Evolutionary conservation across 2,888 invertebrate species (phyloP), one percentile per base, ranked within the genome.

Genomic region (Carcina quercana): DNA sequence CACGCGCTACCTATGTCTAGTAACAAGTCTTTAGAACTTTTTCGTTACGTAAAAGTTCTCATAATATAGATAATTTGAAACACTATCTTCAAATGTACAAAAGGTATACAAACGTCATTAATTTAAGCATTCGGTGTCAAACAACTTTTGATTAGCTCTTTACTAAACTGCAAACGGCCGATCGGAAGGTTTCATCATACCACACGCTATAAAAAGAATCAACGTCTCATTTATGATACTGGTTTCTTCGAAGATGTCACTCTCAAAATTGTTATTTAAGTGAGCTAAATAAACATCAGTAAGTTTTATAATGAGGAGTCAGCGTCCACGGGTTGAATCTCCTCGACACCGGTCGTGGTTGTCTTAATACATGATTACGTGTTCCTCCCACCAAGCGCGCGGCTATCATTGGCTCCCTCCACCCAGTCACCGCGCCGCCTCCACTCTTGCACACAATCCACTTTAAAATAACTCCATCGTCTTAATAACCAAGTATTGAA

Each of bases 401-500:
- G 53, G 63, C 70, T 70, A 68, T 67, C 64, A 80, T 82, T 80
- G 82, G 82, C 63, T 64, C 67, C 56, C 59, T 48, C 50, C 42
- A 48, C 43, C 43, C 54, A 53, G 72, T 60, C 75, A 59, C 78
- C 82, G 79, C 82, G 59, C 78, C 82, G 79, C 82, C 82, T 79
- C 69, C 76, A 67, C 72, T 76, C 67, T 62, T 69, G 75, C 71
- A 68, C 76, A 74, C 61, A 70, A 63, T 72, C 70, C 63, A 60
- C 68, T 73, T 73, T 68, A 69, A 71, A 75, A 78, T 75, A 72
- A 75, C 79, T 80, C 79, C 75, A 78, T 78, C 70, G 57, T 65
- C 66, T 72, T 69, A 72, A 79, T 79, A 79, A 80, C 78, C 76
- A 75, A 78, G 79, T 74, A 76, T 75, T 70, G 64, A 70, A 68